phyloP scores from a whole-genome alignment of 2,888 invertebrate species.

The Lasioglossum marginatum region DNA sequence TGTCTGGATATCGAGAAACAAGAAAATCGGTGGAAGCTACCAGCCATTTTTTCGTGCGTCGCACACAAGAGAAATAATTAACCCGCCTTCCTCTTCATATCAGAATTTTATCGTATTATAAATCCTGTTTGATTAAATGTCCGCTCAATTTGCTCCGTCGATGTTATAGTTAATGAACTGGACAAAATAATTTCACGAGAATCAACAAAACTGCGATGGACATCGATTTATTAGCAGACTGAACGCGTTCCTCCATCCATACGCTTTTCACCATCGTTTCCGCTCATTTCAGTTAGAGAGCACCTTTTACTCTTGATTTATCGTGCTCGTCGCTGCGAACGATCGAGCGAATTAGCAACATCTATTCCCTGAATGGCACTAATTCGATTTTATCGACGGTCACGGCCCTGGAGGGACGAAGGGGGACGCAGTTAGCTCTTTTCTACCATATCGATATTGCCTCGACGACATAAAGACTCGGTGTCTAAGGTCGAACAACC shows the following conservation, averaged over 20 bases:
- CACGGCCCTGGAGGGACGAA: neutral
- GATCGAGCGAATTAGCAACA: constrained; percentile 29
- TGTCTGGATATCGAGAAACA: neutral
- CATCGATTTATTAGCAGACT: constrained; percentile 4
- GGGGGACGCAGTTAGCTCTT: constrained; percentile 20
- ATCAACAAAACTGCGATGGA: neutral
- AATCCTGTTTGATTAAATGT: neutral
- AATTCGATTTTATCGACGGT: constrained; percentile 29
- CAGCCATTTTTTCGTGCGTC: neutral
- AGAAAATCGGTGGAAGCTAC: neutral
- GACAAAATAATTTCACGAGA: neutral
- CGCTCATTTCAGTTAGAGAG: neutral
- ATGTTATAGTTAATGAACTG: neutral
- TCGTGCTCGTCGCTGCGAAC: neutral
- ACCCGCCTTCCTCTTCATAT: neutral
- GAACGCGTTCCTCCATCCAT: neutral
- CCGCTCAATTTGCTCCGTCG: neutral
- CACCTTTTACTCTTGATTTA: constrained; percentile 6
- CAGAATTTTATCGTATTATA: neutral
- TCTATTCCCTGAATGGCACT: constrained; percentile 16
- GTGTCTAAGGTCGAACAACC: constrained; percentile 49
- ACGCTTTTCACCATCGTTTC: neutral
- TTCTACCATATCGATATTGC: constrained; percentile 16
- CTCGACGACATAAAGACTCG: constrained; percentile 44
- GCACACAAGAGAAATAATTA: neutral